These are phyloP conservation scores for Dryobotodes eremita DNA, from an alignment of 2,888 invertebrate species.

Conservation along the genomic window DNA sequence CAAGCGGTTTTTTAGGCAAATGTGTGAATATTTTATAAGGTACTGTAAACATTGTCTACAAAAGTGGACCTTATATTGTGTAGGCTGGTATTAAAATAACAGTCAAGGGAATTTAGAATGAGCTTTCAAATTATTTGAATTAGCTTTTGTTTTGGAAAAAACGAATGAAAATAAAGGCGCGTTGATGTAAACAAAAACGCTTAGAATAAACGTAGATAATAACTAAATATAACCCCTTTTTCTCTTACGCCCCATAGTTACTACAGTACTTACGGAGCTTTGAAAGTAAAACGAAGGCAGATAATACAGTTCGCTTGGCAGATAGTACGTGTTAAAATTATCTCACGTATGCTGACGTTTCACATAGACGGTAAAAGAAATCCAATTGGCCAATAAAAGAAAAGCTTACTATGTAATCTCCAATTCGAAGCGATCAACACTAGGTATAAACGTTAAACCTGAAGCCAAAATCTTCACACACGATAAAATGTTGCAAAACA, in stretches of 20 bases:
- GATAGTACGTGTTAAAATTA: slow-evolving; percentile 30
- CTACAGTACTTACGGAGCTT: neutral
- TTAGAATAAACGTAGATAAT: no score
- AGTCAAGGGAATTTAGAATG: no score
- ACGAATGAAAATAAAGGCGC: no score
- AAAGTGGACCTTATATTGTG: no score
- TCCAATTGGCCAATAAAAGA: slow-evolving; percentile 34
- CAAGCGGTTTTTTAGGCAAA: slow-evolving; percentile 28
- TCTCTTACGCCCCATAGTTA: no score
- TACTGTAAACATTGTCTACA: neutral
- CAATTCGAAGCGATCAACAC: slow-evolving; percentile 21
- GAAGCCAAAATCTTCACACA: slow-evolving; percentile 40
- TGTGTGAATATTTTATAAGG: slow-evolving; percentile 31
- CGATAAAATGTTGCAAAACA: slow-evolving; percentile 42
- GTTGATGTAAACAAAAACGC: no score
- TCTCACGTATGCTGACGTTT: slow-evolving; percentile 14
- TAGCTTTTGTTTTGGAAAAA: no score
- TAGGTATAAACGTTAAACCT: slow-evolving; percentile 18
- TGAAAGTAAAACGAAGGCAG: slow-evolving; percentile 6
- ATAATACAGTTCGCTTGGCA: slow-evolving; percentile 14
- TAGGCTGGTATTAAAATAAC: no score
- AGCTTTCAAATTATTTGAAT: no score
- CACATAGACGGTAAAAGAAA: slow-evolving; percentile 26
- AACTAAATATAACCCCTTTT: no score
- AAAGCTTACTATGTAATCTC: slow-evolving; percentile 36